Conservation (phyloP, 2,797 vertebrate genomes). For the Naso thynnoides region DNA sequence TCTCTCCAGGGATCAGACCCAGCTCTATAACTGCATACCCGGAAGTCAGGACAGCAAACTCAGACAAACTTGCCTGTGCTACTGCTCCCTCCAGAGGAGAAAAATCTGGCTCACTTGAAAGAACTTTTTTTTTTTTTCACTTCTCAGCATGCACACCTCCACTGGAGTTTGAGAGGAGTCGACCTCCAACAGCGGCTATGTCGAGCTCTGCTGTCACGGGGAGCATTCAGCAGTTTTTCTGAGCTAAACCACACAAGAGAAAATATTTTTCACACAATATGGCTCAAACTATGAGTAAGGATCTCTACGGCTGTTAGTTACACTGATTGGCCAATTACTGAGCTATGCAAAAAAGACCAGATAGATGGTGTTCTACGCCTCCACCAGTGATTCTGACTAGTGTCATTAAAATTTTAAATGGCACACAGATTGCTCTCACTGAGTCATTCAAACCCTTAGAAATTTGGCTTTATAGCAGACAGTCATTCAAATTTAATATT, state of each 20-base stretch:
- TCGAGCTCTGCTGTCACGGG: constrained; percentile 39
- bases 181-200: constrained; percentile 18
- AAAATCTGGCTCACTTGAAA: constrained; percentile 41
- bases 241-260: constrained; percentile 14
- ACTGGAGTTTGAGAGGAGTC: constrained; percentile 23
- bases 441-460: no score
- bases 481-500: no score
- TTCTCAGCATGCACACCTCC: constrained; percentile 41
- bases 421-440: no score
- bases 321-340: constrained; percentile 5
- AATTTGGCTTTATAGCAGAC: no score
- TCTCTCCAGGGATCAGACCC: constrained; percentile 47
- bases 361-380: no score
- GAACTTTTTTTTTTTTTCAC: constrained; percentile 11
- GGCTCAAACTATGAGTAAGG: constrained; percentile 15
- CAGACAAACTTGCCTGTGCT: constrained; percentile 32
- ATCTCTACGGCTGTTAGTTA: background rate
- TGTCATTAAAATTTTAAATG: no score
- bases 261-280: constrained; percentile 1
- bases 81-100: constrained; percentile 54
- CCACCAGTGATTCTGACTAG: no score
- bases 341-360: background rate
- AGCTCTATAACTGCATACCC: constrained; percentile 41
- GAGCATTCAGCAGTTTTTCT: constrained; percentile 21
- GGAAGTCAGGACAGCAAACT: constrained; percentile 36